Base-by-base conservation (phyloP, 1,140 invertebrate species). In the Pogonomyrmex barbatus region DNA sequence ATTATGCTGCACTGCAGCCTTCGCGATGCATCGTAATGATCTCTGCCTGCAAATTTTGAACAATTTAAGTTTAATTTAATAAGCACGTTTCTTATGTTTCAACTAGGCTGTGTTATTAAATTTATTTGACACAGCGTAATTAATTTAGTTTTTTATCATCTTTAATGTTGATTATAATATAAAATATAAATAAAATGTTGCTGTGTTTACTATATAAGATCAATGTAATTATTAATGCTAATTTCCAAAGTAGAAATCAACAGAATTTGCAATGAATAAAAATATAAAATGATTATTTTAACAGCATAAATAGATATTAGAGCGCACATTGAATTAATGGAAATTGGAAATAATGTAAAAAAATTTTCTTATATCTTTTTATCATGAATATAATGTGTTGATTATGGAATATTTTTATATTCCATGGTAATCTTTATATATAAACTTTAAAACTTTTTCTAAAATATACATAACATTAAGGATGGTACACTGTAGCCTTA, bases 41-140 rank as follows among this genome's bases (percentile, higher is more conserved):
- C 36, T 70, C 24, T 78, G 30, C 24, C 24, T 39, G n/a, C 36
- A 54, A 70, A 54, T 81, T 54, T 81, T 54, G n/a, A 54, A 2
- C n/a, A 42, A 81, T 70, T 70, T 42, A 45, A 70, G n/a, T n/a
- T 52, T 10, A 54, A 33, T 54, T 79, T 79, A 67, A 79, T 65
- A 79, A n/a, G 3, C 36, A 17, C 9, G 39, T n/a, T 68, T 79
- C 9, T 81, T 70, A 54, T 24, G 9, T 79, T 68, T 42, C 14
- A 52, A 81, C 8, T 81, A 70, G 17, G 12, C 42, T 6, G 33
- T 39, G 45, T 24, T 54, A 3, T 79, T 52, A 81, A 68, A 70
- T 54, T 68, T 5, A 33, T 4, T 70, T 70, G 12, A 2, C 42
- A 5, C 4, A 33, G 33, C 3, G 12, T n/a, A 3, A 79, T 47